Conservation (phyloP, 1,140 invertebrate species). For the Diorhabda sublineata region DNA sequence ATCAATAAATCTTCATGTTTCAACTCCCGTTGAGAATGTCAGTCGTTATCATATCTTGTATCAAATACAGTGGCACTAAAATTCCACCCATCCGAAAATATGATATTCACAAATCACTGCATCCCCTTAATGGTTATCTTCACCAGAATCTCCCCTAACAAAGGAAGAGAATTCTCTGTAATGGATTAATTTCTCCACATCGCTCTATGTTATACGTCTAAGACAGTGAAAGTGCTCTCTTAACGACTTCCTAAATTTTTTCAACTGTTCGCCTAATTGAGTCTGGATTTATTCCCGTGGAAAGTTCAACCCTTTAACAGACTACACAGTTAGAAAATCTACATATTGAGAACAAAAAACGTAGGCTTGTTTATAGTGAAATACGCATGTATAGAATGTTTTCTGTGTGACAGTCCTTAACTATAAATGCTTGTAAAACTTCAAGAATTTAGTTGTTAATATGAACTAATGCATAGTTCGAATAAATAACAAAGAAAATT, state of each 20-base stretch:
- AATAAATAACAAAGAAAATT: too few species aligned
- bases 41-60: not conserved
- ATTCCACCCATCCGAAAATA: not conserved
- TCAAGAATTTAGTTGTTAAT: too few species aligned
- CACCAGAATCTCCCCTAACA: not conserved
- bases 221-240: not conserved
- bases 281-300: not conserved
- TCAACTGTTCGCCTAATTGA: not conserved
- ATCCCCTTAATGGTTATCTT: slow-evolving; percentile 2
- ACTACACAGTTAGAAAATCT: not conserved
- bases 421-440: too few species aligned
- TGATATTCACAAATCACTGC: slow-evolving; percentile 18
- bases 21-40: too few species aligned
- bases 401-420: too few species aligned
- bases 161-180: not conserved
- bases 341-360: too few species aligned
- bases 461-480: too few species aligned
- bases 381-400: too few species aligned
- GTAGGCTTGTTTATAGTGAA: too few species aligned
- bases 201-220: not conserved
- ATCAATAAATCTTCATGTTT: too few species aligned
- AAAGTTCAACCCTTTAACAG: not conserved
- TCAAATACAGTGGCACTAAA: slow-evolving; percentile 2
- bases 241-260: slow-evolving; percentile 2
- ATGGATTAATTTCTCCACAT: slow-evolving; percentile 9